Conservation (phyloP, 2,797 vertebrate species). For the Anguilla obscura region DNA sequence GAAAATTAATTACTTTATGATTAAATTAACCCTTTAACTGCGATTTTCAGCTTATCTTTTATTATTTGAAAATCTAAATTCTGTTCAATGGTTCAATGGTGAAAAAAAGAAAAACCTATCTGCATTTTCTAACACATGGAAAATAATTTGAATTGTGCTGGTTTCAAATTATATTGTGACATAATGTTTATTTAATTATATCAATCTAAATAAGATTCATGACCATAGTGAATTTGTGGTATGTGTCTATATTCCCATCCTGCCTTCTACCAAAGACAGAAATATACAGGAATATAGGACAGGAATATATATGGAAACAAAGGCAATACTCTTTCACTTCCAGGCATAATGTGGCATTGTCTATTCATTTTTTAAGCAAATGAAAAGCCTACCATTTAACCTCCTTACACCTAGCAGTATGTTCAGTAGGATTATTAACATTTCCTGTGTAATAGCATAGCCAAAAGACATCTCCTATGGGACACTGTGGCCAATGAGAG, state of each 20-base stretch:
- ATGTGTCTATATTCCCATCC: not conserved
- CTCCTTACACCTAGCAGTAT: not conserved
- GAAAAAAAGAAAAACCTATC: not conserved
- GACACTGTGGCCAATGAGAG: not conserved
- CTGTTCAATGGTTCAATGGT: not conserved
- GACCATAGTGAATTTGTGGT: not conserved
- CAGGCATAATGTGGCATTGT: slow-evolving; percentile 11
- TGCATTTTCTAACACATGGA: not conserved
- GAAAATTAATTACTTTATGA: not conserved
- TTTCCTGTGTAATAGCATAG: not conserved
- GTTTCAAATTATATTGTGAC: not conserved
- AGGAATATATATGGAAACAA: not conserved
- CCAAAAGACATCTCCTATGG: not conserved
- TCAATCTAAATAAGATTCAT: not conserved
- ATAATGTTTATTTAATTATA: not conserved
- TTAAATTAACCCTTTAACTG: not conserved
- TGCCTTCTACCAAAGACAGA: not conserved
- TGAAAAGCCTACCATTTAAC: not conserved
- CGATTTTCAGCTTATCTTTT: not conserved
- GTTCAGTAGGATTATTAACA: not conserved
- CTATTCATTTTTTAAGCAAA: not conserved
- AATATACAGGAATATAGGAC: not conserved
- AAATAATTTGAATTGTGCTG: not conserved
- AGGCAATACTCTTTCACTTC: not conserved
- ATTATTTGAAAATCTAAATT: not conserved